Evolutionary conservation across 2,113 vertebrate genomes (phyloP), one percentile per base, ranked within the genome.

Genomic region (Ardeotis arabs): DNA sequence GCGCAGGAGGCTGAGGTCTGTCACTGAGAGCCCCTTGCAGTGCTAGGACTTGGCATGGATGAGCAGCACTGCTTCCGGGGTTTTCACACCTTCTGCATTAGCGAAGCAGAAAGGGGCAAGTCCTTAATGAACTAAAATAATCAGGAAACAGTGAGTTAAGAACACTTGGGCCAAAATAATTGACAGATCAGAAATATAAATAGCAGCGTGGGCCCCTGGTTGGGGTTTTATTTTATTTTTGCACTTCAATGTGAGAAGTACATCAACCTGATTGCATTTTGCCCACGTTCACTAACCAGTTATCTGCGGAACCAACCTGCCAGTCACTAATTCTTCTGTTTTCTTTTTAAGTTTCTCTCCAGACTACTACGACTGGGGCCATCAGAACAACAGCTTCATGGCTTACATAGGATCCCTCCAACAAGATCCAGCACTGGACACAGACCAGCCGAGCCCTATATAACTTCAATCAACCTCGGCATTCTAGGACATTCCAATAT

Each of bases 351-450:
- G 99, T 91, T 98, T 99, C 93, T 98, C 98, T 55, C 97, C 99
- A 27, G 99, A 99, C 92, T 98, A 97, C 95, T 99, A 98, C 7
- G 99, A 99, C 39, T 99, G 99, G 99, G 98, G 98, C 79, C 98
- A 98, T 41, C 98, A 98, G 41, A 97, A 96, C 81, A 99, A 98
- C 96, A 98, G 99, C 94, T 99, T 99, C 93, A 97, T 97, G 75
- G 98, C 98, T 87, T 99, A 98, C 87, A 97, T 98, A 22, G 99
- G 98, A 90, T 98, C 98, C 35, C 97, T 98, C 12, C 98, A 98
- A 37, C 97, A 97, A 35, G 95, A 98, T 52, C 97, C 98, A 50
- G 68, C 95, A 9, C 67, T 94, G 92, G 98, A 98, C 77, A 96
- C 98, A 33, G 98, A 98, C 62, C 98, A 98, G 95, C 98, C 98